A percentile compares a stretch with the other conserved stretches of the same genome.
Evolutionary conservation across 2,113 vertebrate genomes (phyloP).

Genomic region (Pollachius pollachius): DNA sequence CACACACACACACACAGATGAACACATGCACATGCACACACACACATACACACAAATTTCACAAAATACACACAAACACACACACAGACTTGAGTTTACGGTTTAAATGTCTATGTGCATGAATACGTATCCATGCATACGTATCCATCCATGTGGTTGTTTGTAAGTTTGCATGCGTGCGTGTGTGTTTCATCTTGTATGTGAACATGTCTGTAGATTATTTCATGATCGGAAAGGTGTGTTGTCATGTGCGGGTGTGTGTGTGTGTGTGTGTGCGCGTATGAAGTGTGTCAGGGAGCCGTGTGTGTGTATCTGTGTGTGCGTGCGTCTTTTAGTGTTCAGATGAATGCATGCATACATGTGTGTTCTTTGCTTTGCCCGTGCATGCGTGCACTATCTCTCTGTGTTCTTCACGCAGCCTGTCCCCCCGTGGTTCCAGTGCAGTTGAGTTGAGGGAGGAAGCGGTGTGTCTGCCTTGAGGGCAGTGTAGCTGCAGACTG

Average conservation of each 20-base stretch:
- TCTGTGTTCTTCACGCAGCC: conserved; percentile 11
- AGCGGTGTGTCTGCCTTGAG: background rate
- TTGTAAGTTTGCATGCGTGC: conserved; percentile 30
- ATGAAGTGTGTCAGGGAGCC: background rate
- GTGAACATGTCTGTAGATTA: conserved; percentile 1
- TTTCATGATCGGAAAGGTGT: background rate
- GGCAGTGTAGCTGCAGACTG: too few species aligned
- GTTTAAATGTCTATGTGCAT: conserved; percentile 32
- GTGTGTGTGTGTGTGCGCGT: conserved; percentile 5
- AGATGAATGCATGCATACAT: background rate
- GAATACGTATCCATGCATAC: background rate
- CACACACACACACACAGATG: too few species aligned
- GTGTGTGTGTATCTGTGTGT: background rate
- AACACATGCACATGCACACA: too few species aligned
- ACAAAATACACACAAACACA: conserved; percentile 18
- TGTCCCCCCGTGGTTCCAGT: conserved; percentile 16
- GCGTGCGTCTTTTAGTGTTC: background rate
- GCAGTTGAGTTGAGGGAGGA: conserved; percentile 4
- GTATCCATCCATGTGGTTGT: conserved; percentile 21
- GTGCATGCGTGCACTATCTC: conserved; percentile 1
- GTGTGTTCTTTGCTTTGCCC: conserved; percentile 35
- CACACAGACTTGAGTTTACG: conserved; percentile 67
- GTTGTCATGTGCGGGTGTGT: background rate
- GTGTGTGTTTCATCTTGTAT: background rate
- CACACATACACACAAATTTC: too few species aligned